These are phyloP conservation scores for Drosophila arizonae DNA, from an alignment of 1,140 invertebrate genomes.

Conservation along the genomic window DNA sequence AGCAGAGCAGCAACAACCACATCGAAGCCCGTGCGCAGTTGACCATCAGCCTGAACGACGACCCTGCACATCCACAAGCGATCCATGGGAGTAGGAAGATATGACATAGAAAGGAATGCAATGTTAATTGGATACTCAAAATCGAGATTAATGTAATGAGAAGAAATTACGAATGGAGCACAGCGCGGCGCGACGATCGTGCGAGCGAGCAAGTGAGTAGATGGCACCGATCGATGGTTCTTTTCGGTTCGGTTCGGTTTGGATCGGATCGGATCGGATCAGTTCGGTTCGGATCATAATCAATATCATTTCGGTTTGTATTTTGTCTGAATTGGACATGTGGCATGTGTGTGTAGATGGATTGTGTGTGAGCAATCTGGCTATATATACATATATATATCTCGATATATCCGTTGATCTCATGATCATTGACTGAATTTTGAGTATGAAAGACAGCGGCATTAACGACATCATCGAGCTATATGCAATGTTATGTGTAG, in stretches of 20 bases:
- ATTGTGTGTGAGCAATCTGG: constrained; percentile 41
- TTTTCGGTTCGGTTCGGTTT: constrained; percentile 13
- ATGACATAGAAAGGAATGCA: constrained; percentile 75
- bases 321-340: constrained; percentile 28
- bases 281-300: constrained; percentile 10
- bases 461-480: not conserved
- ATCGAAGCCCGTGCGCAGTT: constrained; percentile 97
- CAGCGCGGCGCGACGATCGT: constrained; percentile 72
- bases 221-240: constrained; percentile 48
- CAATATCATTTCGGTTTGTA: constrained; percentile 11
- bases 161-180: constrained; percentile 82
- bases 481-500: constrained; percentile 7
- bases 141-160: constrained; percentile 60
- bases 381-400: constrained; percentile 18
- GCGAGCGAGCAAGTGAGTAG: constrained; percentile 66
- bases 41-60: constrained; percentile 97
- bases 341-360: constrained; percentile 23
- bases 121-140: constrained; percentile 53
- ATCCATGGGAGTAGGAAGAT: constrained; percentile 52
- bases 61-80: constrained; percentile 85
- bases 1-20: constrained; percentile 97
- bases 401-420: constrained; percentile 16
- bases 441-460: constrained; percentile 6
- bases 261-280: not conserved
- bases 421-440: constrained; percentile 9